Percentiles rank a stretch among this genome's conserved stretches.
Conservation (phyloP, 2,113 vertebrate genomes). For the Sorex araneus region DNA sequence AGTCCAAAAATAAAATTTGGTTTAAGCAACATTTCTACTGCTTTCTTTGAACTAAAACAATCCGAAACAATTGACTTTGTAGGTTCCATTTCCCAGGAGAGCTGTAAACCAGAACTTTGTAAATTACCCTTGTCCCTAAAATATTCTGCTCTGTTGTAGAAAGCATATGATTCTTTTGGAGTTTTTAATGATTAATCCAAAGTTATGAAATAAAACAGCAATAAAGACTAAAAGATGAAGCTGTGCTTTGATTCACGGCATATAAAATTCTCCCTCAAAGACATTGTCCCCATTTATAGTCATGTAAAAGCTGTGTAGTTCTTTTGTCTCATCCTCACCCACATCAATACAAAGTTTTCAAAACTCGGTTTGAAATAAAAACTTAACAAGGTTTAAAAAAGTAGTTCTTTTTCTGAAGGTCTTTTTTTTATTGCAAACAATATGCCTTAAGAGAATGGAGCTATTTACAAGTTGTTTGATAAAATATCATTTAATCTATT, state of each 20-base stretch:
- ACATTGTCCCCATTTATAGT: background rate
- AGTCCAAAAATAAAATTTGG: background rate
- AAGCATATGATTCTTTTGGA: conserved; percentile 15
- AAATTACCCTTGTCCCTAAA: background rate
- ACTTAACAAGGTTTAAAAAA: background rate
- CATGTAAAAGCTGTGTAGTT: background rate
- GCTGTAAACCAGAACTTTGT: background rate
- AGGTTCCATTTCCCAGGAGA: background rate
- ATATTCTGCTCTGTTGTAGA: background rate
- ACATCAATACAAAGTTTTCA: background rate
- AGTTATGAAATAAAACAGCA: conserved; percentile 52
- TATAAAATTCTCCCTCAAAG: background rate
- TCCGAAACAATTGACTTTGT: background rate
- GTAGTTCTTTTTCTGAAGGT: background rate
- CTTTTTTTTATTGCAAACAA: background rate
- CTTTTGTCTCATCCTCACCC: background rate
- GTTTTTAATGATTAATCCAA: conserved; percentile 68
- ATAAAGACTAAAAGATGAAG: conserved; percentile 34
- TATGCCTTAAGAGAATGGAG: background rate
- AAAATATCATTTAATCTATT: conserved; percentile 52
- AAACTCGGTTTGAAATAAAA: background rate
- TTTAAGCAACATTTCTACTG: conserved; percentile 30
- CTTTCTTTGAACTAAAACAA: conserved; percentile 33
- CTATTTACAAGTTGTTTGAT: conserved; percentile 12
- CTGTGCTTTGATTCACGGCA: conserved; percentile 19